Evolutionary conservation across 2,113 vertebrate species (phyloP).

Genomic region (Ailurus styani): DNA sequence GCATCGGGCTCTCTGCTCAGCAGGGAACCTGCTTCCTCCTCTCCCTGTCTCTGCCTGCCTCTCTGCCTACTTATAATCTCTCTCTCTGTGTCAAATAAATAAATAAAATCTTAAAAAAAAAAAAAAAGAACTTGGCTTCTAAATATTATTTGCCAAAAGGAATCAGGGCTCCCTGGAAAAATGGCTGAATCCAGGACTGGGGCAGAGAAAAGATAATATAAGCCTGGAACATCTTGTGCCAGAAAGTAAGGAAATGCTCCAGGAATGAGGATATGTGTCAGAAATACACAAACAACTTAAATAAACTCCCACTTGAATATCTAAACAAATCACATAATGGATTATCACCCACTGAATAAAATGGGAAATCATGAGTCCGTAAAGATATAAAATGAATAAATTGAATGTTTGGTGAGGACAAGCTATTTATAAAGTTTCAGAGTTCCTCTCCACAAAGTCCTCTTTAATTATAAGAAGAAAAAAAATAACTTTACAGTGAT

Average conservation of each 20-base stretch:
- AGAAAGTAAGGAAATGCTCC: background rate
- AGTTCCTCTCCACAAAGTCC: background rate
- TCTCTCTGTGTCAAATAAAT: too few species aligned
- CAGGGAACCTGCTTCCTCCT: too few species aligned
- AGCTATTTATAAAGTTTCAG: background rate
- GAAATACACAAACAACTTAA: background rate
- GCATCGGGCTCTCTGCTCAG: too few species aligned
- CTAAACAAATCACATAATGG: background rate
- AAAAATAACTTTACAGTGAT: background rate
- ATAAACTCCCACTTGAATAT: background rate
- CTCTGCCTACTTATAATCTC: too few species aligned
- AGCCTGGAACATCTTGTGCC: background rate
- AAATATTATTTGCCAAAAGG: background rate
- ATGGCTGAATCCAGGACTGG: background rate
- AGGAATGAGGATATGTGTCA: background rate
- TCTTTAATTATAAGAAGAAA: background rate
- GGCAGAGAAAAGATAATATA: background rate
- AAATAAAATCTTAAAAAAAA: too few species aligned
- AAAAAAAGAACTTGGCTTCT: background rate
- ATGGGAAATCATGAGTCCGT: background rate
- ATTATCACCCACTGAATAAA: background rate
- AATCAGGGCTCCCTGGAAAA: background rate
- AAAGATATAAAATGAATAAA: background rate
- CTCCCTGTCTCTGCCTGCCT: too few species aligned
- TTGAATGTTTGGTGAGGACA: background rate